Conservation (phyloP, 23 tunicate species). For the Phallusia fumigata region DNA sequence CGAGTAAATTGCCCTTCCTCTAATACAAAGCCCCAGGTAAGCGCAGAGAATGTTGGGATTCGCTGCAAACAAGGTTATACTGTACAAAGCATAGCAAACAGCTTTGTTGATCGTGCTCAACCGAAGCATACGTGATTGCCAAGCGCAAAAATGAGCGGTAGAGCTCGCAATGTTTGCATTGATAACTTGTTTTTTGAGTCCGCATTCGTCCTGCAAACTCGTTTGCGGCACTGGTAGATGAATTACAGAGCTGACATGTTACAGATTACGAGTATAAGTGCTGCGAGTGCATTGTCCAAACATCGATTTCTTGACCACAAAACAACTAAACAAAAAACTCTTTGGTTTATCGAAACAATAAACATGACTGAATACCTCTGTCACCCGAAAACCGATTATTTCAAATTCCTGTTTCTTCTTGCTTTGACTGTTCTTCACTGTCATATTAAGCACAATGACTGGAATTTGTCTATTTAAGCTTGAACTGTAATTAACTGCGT, state of each 20-base stretch:
- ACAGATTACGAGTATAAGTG: not conserved
- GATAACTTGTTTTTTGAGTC: not conserved
- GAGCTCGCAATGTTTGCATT: not conserved
- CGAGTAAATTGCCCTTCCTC: not conserved
- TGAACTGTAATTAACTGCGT: no score
- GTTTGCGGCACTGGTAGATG: not conserved
- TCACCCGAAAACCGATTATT: not conserved
- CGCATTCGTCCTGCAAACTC: not conserved
- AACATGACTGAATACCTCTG: not conserved
- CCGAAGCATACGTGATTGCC: not conserved
- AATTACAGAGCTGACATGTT: not conserved
- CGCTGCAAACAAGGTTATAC: not conserved
- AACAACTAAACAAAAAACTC: not conserved
- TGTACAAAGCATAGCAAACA: not conserved
- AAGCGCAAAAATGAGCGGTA: not conserved
- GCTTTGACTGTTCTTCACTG: no score
- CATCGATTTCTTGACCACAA: not conserved
- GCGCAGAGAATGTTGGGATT: not conserved
- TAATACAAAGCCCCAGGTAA: not conserved
- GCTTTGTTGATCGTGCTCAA: not conserved
- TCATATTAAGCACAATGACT: no score
- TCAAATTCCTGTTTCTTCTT: not conserved
- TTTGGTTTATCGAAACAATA: not conserved
- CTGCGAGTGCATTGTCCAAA: not conserved
- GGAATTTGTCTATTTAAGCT: no score